phyloP scores from a whole-genome alignment of 2,888 invertebrate genomes.

The Spialia ferax region DNA sequence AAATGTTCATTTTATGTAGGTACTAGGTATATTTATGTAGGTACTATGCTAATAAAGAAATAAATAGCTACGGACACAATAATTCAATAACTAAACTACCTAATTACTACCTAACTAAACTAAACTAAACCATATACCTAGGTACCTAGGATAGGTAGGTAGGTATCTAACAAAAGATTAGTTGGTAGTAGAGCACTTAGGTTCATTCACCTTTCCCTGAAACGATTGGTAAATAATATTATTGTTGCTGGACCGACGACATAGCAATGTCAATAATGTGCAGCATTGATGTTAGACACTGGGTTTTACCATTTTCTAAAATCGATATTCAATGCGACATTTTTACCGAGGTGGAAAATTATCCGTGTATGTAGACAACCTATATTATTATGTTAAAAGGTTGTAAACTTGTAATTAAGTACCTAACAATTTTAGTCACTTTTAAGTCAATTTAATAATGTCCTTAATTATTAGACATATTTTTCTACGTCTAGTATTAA shows the following conservation, averaged over 20 bases:
- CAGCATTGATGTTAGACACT: constrained; percentile 1
- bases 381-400: too few species aligned
- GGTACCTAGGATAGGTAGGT: too few species aligned
- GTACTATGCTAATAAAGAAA: too few species aligned
- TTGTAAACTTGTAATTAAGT: too few species aligned
- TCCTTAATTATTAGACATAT: not conserved
- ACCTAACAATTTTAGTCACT: too few species aligned
- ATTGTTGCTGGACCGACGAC: not conserved
- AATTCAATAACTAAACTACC: too few species aligned
- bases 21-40: too few species aligned
- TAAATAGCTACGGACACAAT: too few species aligned
- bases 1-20: not conserved
- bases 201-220: constrained; percentile 18
- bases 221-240: not conserved
- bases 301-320: constrained; percentile 16
- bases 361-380: too few species aligned
- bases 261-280: constrained; percentile 1
- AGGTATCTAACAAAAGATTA: not conserved
- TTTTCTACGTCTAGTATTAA: not conserved
- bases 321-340: not conserved
- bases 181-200: not conserved
- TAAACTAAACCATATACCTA: too few species aligned
- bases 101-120: too few species aligned
- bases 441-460: not conserved
- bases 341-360: not conserved